phyloP scores from a whole-genome alignment of 2,113 vertebrate species.

The Thunnus thynnus region DNA sequence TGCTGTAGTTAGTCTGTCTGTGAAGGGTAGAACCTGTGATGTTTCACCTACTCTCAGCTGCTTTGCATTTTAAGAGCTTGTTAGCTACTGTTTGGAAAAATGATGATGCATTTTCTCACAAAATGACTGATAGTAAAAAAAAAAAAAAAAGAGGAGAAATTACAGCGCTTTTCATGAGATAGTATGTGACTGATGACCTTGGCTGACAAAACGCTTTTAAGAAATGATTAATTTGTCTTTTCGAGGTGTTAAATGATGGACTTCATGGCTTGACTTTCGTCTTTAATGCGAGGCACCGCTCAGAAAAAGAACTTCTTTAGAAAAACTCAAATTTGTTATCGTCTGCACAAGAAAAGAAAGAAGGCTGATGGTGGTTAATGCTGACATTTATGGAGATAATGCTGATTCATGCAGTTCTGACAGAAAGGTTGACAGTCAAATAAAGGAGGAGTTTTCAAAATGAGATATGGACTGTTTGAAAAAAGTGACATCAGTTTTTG shows the following conservation, averaged over 20 bases:
- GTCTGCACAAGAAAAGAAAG: background rate
- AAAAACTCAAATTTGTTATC: constrained; percentile 3
- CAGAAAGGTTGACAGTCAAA: constrained; percentile 14
- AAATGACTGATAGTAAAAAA: background rate
- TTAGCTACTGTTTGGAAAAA: background rate
- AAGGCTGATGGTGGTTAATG: constrained; percentile 4
- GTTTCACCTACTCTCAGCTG: background rate
- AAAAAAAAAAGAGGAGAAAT: constrained; percentile 15
- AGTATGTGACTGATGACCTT: constrained; percentile 14
- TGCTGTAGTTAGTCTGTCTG: background rate
- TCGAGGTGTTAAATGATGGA: constrained; percentile 10
- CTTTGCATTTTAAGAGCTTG: background rate
- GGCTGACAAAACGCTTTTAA: background rate
- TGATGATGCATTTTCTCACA: background rate
- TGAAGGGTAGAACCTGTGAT: background rate
- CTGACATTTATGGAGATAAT: constrained; percentile 20
- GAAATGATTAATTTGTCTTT: constrained; percentile 14
- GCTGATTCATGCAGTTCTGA: constrained; percentile 19
- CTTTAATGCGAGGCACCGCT: background rate
- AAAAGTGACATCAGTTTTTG: background rate
- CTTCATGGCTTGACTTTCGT: background rate
- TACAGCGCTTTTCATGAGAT: background rate
- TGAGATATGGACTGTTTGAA: background rate
- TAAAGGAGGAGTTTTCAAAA: constrained; percentile 9
- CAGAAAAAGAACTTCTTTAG: background rate